Percentiles rank a stretch among this genome's conserved stretches.
Evolutionary conservation across 2,113 vertebrate species (phyloP).

Genomic region (Agelaius phoeniceus): DNA sequence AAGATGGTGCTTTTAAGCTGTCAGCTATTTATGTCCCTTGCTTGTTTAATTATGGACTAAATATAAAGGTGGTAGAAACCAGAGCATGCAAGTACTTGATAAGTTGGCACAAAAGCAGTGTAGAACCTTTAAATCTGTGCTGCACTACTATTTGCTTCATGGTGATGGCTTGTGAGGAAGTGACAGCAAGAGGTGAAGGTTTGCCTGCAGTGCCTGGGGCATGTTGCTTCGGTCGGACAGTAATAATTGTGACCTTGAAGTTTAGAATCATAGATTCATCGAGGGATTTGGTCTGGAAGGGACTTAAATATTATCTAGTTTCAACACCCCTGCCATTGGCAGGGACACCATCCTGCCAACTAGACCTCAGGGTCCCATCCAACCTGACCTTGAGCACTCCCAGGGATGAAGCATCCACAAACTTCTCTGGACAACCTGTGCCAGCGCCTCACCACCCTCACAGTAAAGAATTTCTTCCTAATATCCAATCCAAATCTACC

Average conservation of each 20-base stretch:
- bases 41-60: conserved; percentile 22
- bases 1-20: conserved; percentile 50
- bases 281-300: background rate
- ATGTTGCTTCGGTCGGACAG: background rate
- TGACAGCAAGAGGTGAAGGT: background rate
- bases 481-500: background rate
- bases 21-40: conserved; percentile 16
- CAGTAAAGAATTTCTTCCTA: background rate
- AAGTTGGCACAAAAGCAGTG: background rate
- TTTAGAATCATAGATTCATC: background rate
- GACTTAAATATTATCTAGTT: background rate
- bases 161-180: background rate
- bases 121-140: background rate
- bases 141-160: background rate
- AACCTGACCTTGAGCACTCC: background rate
- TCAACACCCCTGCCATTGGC: background rate
- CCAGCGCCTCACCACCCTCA: background rate
- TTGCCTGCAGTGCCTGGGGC: background rate
- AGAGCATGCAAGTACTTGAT: background rate
- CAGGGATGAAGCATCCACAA: background rate
- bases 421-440: background rate
- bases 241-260: background rate
- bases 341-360: background rate
- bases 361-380: background rate
- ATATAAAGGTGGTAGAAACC: background rate